Evolutionary conservation across 2,797 vertebrate species (phyloP).

Genomic region (Coregonus suidteri): DNA sequence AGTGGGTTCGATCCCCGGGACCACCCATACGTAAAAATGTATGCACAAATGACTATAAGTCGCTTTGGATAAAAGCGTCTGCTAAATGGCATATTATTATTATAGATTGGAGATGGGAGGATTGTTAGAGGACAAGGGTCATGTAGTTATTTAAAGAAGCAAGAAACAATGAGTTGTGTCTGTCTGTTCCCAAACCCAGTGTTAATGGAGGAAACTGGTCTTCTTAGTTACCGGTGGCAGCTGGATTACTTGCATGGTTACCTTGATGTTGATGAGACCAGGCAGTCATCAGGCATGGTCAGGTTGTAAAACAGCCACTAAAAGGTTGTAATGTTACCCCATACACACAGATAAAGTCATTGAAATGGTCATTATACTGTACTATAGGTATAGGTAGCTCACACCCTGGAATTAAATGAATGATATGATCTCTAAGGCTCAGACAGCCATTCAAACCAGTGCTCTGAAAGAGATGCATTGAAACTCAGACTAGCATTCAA

Average conservation of each 20-base stretch:
- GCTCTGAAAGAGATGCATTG: not conserved
- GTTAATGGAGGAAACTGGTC: not conserved
- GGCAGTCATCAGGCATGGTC: not conserved
- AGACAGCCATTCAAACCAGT: not conserved
- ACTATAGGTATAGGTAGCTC: too few species aligned
- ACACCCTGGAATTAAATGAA: not conserved
- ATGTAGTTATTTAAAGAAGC: not conserved
- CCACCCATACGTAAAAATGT: too few species aligned
- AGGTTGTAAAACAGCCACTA: not conserved
- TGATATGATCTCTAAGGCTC: slow-evolving; percentile 1
- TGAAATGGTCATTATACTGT: not conserved
- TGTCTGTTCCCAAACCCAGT: not conserved
- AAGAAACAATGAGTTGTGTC: not conserved
- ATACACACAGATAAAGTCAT: not conserved
- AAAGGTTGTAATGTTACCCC: not conserved
- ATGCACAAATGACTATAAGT: too few species aligned
- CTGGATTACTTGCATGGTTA: not conserved
- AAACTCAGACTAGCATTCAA: not conserved
- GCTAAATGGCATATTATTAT: too few species aligned
- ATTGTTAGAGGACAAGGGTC: not conserved
- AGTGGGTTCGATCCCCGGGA: too few species aligned
- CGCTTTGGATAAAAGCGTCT: too few species aligned
- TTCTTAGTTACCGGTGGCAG: not conserved
- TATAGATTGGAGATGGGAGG: not conserved
- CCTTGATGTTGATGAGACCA: not conserved